phyloP scores from a whole-genome alignment of 2,888 invertebrate genomes.

The Frankliniella intonsa region DNA sequence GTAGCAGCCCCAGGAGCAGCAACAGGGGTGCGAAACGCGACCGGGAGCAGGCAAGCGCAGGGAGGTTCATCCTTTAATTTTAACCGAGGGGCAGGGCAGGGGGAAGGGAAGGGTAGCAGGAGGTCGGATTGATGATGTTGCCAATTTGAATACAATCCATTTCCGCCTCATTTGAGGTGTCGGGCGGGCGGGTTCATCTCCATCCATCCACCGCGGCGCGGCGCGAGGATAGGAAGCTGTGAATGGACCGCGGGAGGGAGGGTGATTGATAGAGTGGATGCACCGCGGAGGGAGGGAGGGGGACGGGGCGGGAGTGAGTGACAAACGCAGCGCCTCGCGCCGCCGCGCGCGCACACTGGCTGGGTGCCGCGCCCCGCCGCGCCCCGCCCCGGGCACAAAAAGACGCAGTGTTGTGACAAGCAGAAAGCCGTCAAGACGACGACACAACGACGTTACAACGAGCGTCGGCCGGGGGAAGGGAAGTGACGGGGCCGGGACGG shows the following conservation, averaged over 20 bases:
- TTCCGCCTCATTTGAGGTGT: background rate
- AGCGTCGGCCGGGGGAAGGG: no score
- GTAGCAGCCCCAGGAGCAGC: no score
- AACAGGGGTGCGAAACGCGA: no score
- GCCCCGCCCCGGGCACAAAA: background rate
- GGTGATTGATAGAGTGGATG: background rate
- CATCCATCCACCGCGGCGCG: background rate
- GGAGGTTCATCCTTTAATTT: no score
- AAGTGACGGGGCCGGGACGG: no score
- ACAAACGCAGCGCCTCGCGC: background rate
- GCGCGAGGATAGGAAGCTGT: background rate
- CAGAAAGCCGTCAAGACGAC: background rate
- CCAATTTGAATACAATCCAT: slow-evolving; percentile 16
- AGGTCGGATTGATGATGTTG: slow-evolving; percentile 9
- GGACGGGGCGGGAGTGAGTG: background rate
- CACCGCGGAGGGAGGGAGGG: background rate
- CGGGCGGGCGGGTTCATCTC: background rate
- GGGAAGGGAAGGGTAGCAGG: background rate
- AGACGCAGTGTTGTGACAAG: background rate
- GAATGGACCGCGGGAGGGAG: background rate
- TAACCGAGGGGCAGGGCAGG: background rate
- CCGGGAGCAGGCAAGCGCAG: no score
- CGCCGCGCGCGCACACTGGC: background rate
- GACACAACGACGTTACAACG: no score
- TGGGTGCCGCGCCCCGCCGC: background rate